Conservation (phyloP, 2,888 invertebrate species). For the Calephelis perditalis region DNA sequence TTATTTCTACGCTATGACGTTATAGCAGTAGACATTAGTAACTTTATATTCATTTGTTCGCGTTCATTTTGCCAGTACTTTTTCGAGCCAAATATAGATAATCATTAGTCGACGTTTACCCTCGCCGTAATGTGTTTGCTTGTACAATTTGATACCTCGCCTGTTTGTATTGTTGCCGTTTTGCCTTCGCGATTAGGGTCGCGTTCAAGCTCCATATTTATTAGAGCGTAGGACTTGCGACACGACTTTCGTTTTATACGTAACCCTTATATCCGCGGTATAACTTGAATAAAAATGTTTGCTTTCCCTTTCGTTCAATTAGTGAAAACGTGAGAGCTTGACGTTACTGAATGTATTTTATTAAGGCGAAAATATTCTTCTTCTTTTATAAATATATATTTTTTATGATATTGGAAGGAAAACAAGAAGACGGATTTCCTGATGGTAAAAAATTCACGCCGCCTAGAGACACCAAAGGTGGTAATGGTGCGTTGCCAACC, state of each 20-base stretch:
- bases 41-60: slow-evolving; percentile 60
- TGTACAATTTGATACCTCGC: slow-evolving; percentile 70
- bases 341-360: slow-evolving; percentile 14
- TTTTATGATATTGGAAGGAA: no score
- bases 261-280: slow-evolving; percentile 44
- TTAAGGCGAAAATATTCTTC: no score
- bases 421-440: no score
- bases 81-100: slow-evolving; percentile 54
- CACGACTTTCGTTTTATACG: slow-evolving; percentile 70
- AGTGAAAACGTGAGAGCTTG: slow-evolving; percentile 16
- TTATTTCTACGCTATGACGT: no score
- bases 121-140: slow-evolving; percentile 73
- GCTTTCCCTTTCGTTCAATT: slow-evolving; percentile 45
- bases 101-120: slow-evolving; percentile 67
- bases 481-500: no score
- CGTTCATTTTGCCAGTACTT: slow-evolving; percentile 13
- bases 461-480: no score
- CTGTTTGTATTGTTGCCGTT: slow-evolving; percentile 73
- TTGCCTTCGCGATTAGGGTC: slow-evolving; percentile 74
- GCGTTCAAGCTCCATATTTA: slow-evolving; percentile 71
- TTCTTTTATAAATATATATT: no score
- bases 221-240: slow-evolving; percentile 67
- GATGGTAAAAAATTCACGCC: no score
- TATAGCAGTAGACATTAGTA: no score
- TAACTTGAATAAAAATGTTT: slow-evolving; percentile 41